A percentile compares a stretch with the other conserved stretches of the same genome.
phyloP scores from a whole-genome alignment of 2,113 vertebrate genomes.

The Grus americana region DNA sequence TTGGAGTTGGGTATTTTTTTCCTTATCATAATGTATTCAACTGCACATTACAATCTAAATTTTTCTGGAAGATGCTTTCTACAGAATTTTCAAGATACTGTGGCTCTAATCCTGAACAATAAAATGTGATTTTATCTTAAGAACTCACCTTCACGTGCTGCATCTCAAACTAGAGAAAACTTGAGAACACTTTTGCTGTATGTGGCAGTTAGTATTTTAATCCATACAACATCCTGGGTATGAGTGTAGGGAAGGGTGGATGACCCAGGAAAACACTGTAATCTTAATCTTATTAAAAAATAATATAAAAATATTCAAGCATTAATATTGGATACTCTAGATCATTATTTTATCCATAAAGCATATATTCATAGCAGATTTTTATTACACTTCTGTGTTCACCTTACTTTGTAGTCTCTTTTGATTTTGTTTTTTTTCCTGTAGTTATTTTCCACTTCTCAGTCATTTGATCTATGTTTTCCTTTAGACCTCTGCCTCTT shows the following conservation, averaged over 20 bases:
- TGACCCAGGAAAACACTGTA: background rate
- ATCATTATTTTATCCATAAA: constrained; percentile 7
- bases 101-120: background rate
- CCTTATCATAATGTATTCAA: background rate
- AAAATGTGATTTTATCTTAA: background rate
- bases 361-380: background rate
- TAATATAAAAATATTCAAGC: background rate
- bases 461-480: constrained; percentile 42
- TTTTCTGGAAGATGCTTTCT: background rate
- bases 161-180: background rate
- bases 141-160: background rate
- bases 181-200: background rate
- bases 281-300: background rate
- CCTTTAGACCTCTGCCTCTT: constrained; percentile 18
- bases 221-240: background rate
- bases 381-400: background rate
- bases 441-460: constrained; percentile 40
- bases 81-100: background rate
- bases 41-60: background rate
- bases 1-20: background rate
- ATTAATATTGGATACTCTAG: background rate
- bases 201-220: background rate
- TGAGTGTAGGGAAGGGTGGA: background rate
- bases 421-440: constrained; percentile 14
- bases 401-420: constrained; percentile 5